A percentile compares a stretch with the other conserved stretches of the same genome.
These are phyloP conservation scores for Augiades crinisus DNA, from an alignment of 2,888 invertebrate genomes.

Conservation along the genomic window DNA sequence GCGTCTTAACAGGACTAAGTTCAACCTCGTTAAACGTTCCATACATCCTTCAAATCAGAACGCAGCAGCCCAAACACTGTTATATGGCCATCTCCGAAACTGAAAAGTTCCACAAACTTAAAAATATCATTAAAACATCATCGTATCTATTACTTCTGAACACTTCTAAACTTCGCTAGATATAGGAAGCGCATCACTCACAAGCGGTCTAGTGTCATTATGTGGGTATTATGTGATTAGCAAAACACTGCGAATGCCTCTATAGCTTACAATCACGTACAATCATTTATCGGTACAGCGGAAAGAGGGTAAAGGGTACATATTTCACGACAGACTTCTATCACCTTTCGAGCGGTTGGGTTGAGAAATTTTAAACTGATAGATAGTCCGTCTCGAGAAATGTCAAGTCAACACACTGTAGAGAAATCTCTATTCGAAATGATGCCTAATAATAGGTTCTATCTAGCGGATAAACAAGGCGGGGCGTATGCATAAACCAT, in stretches of 20 bases:
- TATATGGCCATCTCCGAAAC: too few species aligned
- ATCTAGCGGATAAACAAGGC: neutral
- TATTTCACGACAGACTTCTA: constrained; percentile 3
- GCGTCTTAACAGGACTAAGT: too few species aligned
- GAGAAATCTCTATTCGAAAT: neutral
- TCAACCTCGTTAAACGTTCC: too few species aligned
- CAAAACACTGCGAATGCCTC: constrained; percentile 13
- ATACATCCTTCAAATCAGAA: too few species aligned
- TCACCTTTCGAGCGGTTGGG: neutral
- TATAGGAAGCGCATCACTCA: constrained; percentile 43
- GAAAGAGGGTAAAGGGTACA: neutral
- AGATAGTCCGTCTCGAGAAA: neutral
- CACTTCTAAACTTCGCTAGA: constrained; percentile 4
- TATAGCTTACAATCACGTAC: constrained; percentile 1
- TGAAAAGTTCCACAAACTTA: too few species aligned
- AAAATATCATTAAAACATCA: constrained; percentile 17
- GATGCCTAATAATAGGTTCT: neutral
- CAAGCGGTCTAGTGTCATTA: constrained; percentile 24
- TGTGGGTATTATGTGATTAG: constrained; percentile 33
- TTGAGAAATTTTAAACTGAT: constrained; percentile 1
- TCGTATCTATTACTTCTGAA: constrained; percentile 23
- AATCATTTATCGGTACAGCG: neutral
- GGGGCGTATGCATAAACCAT: too few species aligned
- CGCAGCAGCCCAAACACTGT: too few species aligned
- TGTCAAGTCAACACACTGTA: neutral